Percentiles rank a stretch among this genome's conserved stretches.
Evolutionary conservation across 1,140 invertebrate species (phyloP).

Genomic region (Akabosia matsudoensis): DNA sequence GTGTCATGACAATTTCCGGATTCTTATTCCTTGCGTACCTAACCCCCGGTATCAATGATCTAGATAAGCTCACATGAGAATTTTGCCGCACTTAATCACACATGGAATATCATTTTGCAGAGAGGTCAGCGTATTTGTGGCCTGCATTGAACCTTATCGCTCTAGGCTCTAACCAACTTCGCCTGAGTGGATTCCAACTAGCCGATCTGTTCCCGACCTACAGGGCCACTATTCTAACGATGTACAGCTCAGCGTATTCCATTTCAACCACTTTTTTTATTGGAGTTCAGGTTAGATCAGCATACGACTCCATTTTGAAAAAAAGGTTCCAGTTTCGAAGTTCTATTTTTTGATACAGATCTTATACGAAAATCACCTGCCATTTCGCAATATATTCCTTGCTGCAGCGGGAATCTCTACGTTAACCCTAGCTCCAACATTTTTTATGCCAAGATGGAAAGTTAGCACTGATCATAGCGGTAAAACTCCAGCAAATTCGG

Average conservation of each 20-base stretch:
- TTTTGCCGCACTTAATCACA: too few relatives aligned
- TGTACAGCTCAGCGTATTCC: conserved; percentile 38
- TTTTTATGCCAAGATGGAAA: conserved; percentile 36
- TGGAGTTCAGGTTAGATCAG: conserved; percentile 31
- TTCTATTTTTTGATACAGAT: conserved; percentile 22
- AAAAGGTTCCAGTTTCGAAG: too few relatives aligned
- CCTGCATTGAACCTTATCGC: conserved; percentile 39
- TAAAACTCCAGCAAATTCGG: background rate
- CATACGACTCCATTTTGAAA: too few relatives aligned
- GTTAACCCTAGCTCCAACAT: conserved; percentile 34
- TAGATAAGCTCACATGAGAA: too few relatives aligned
- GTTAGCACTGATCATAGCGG: conserved; percentile 4
- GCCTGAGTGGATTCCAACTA: conserved; percentile 38
- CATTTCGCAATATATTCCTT: conserved; percentile 10
- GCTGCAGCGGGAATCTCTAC: conserved; percentile 19
- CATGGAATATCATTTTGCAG: too few relatives aligned
- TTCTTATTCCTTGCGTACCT: conserved; percentile 39
- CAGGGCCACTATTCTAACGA: conserved; percentile 31
- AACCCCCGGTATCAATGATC: conserved; percentile 33
- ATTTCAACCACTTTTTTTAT: conserved; percentile 39
- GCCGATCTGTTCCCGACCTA: conserved; percentile 33
- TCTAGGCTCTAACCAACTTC: conserved; percentile 35
- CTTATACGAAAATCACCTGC: background rate
- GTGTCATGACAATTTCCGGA: conserved; percentile 28
- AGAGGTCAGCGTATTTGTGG: too few relatives aligned